Evolutionary conservation across 2,113 vertebrate species (phyloP), one percentile per base, ranked within the genome.

Genomic region (Phrynosoma blainvillii): DNA sequence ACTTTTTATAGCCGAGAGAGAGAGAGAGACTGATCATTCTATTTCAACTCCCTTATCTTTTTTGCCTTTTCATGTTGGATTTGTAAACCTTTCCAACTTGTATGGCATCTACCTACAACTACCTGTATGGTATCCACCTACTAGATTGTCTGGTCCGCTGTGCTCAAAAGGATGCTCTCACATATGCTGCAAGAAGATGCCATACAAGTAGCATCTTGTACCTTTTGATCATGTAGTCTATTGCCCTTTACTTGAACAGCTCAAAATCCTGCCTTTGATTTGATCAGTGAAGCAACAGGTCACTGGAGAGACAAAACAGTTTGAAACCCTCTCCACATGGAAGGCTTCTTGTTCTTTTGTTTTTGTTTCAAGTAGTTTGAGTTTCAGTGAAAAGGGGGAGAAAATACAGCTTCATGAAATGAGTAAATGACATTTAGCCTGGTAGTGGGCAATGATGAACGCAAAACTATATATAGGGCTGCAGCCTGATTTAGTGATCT

Each of bases 401-500:
- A 83, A 59, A 82, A 91, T 81, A 75, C 6, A 68, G 23, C 75
- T 88, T 91, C 92, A 88, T 80, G 82, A 92, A 84, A 79, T 86
- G 86, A 88, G 70, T 85, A 89, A 93, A 91, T 88, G 89, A 87
- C 79, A 90, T 36, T 77, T 89, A 88, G 81, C 92, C 30, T 81
- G 5, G 89, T 62, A 82, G 91, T 91, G 84, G 71, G 84, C 89
- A 87, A 78, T 75, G 77, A 92, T 93, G 68, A 84, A 59, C 0
- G 9, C 73, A 76, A 66, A 89, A 93, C 91, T 93, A 84, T 90
- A 93, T 0, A 90, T 91, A 92, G 94, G 78, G 90, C 92, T 93
- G 92, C 90, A 89, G 92, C 90, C 89, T 91, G 90, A 91, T 93
- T 93, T 91, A 94, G 47, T 92, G 94, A 87, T 27, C 56, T 93